Conservation (phyloP, 1,140 invertebrate genomes). For the Sogatella furcifera region DNA sequence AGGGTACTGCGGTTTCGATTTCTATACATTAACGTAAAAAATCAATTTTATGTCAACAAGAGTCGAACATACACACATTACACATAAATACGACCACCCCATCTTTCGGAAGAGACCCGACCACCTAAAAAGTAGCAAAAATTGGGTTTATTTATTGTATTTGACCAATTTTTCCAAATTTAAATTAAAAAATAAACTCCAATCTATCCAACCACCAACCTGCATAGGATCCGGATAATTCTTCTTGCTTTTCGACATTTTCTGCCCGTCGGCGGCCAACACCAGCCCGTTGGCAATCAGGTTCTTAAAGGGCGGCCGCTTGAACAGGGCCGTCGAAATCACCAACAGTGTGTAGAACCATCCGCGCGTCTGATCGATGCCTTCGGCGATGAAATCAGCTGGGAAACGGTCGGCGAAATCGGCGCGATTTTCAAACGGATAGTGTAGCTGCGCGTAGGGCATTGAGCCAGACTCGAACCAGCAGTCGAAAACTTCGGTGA, state of each 20-base stretch:
- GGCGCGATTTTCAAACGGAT: conserved; percentile 86
- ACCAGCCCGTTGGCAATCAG: conserved; percentile 93
- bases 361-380: conserved; percentile 97
- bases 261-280: conserved; percentile 91
- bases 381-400: conserved; percentile 99
- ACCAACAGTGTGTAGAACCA: conserved; percentile 96
- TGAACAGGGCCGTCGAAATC: conserved; percentile 91
- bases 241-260: conserved; percentile 99
- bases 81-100: too few relatives aligned
- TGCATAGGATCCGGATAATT: conserved; percentile 97
- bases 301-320: conserved; percentile 96
- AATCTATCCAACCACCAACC: conserved; percentile 11
- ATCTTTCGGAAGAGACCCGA: too few relatives aligned
- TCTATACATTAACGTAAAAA: too few relatives aligned
- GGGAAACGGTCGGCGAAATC: conserved; percentile 93
- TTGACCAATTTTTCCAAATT: too few relatives aligned
- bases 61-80: too few relatives aligned
- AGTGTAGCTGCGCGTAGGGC: conserved; percentile 97
- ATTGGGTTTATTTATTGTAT: too few relatives aligned
- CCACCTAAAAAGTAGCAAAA: too few relatives aligned
- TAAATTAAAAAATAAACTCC: too few relatives aligned
- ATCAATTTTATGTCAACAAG: too few relatives aligned
- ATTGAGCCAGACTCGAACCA: conserved; percentile 99
- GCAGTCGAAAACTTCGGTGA: conserved; percentile 97
- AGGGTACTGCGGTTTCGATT: too few relatives aligned